Conservation (phyloP, 2,113 vertebrate genomes). For the Panthera uncia region DNA sequence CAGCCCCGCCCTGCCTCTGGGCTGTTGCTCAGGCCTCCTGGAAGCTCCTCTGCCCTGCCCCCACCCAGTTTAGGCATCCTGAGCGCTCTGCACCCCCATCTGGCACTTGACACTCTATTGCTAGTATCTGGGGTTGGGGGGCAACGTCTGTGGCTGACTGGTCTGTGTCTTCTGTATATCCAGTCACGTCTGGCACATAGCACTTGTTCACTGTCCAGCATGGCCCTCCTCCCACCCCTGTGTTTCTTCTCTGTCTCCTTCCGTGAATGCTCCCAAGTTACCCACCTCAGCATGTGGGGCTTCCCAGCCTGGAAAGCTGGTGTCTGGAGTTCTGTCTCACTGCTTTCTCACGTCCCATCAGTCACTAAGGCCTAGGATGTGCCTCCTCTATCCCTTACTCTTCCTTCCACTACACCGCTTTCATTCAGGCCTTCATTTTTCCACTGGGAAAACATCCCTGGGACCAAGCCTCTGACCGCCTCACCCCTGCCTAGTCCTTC, state of each 20-base stretch:
- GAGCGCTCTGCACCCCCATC: background rate
- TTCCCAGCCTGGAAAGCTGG: background rate
- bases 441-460: background rate
- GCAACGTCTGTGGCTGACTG: background rate
- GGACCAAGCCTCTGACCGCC: background rate
- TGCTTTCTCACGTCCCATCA: background rate
- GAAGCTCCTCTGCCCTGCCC: background rate
- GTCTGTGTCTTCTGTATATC: background rate
- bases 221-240: fast-evolving
- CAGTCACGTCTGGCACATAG: background rate
- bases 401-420: background rate
- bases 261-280: background rate
- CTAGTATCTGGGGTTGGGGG: too few relatives aligned
- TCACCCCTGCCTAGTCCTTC: background rate
- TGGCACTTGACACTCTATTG: background rate
- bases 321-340: too few relatives aligned
- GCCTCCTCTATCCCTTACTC: background rate
- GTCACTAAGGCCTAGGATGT: background rate
- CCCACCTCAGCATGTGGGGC: background rate
- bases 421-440: background rate
- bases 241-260: background rate
- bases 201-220: background rate
- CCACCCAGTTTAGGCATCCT: background rate
- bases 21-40: background rate
- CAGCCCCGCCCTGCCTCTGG: background rate